Percentiles rank a stretch among this genome's conserved stretches.
phyloP scores from a whole-genome alignment of 2,113 vertebrate species.

The Arothron firmamentum region DNA sequence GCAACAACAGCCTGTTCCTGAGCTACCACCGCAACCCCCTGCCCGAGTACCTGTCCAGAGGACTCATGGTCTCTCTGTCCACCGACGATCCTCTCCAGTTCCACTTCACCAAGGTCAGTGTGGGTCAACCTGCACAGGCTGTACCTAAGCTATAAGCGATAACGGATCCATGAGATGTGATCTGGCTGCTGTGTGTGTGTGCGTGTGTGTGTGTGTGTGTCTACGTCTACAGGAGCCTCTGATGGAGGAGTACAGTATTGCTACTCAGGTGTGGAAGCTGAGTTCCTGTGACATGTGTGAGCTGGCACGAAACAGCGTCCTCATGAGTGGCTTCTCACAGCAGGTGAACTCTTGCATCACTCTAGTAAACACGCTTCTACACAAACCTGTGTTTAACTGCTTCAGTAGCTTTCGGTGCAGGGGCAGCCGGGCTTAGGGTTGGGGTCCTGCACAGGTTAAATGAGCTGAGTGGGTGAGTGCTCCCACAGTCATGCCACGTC shows the following conservation, averaged over 20 bases:
- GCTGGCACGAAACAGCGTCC: slow-evolving; percentile 93
- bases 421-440: too few relatives aligned
- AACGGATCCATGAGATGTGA: background rate
- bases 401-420: too few relatives aligned
- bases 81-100: slow-evolving; percentile 96
- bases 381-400: too few relatives aligned
- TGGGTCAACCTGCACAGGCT: background rate
- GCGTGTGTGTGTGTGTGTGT: slow-evolving; percentile 25
- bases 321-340: slow-evolving; percentile 98
- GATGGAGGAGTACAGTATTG: slow-evolving; percentile 99
- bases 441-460: too few relatives aligned
- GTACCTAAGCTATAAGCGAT: background rate
- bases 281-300: slow-evolving; percentile 99
- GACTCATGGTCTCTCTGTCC: slow-evolving; percentile 92
- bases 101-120: slow-evolving; percentile 92
- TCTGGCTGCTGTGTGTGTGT: slow-evolving; percentile 1
- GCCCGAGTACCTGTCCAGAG: slow-evolving; percentile 90
- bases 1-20: slow-evolving; percentile 97
- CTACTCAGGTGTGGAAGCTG: slow-evolving; percentile 96
- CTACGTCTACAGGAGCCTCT: slow-evolving; percentile 82
- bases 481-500: background rate
- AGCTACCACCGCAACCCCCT: slow-evolving; percentile 97
- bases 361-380: background rate
- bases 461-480: too few relatives aligned
- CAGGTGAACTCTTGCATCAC: slow-evolving; percentile 72